Evolutionary conservation across 2,888 invertebrate genomes (phyloP).

Genomic region (Yponomeuta malinellus): DNA sequence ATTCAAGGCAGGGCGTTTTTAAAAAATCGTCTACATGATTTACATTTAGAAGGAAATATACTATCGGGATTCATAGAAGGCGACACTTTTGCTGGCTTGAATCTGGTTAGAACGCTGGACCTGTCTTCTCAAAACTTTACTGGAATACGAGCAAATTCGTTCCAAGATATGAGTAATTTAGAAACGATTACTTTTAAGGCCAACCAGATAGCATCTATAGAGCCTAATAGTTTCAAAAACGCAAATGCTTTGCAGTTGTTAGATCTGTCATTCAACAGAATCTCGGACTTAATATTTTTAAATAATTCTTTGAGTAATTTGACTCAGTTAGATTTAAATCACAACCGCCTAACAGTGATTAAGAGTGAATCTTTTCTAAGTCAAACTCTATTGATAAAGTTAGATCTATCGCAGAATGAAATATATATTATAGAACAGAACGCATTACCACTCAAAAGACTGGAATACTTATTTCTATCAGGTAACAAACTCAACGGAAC

Average conservation of each 20-base stretch:
- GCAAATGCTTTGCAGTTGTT: constrained; percentile 32
- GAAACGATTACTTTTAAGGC: constrained; percentile 43
- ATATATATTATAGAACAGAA: constrained; percentile 41
- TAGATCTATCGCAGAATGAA: constrained; percentile 52
- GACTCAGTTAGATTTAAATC: constrained; percentile 41
- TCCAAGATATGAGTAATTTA: constrained; percentile 35
- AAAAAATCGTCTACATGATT: constrained; percentile 34
- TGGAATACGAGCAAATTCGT: constrained; percentile 37
- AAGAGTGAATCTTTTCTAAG: constrained; percentile 34
- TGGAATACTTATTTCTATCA: constrained; percentile 48
- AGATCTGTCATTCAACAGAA: constrained; percentile 49
- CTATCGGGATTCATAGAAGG: constrained; percentile 39
- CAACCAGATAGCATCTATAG: constrained; percentile 41
- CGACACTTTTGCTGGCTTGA: constrained; percentile 44
- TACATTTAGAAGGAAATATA: constrained; percentile 48
- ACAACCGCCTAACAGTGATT: constrained; percentile 41
- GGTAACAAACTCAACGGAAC: constrained; percentile 42
- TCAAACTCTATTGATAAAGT: constrained; percentile 36
- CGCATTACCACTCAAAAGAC: constrained; percentile 44
- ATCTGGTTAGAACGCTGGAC: constrained; percentile 35
- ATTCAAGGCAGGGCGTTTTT: constrained; percentile 46
- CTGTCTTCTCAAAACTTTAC: constrained; percentile 42
- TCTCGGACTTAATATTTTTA: constrained; percentile 41
- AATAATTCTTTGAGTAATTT: constrained; percentile 35
- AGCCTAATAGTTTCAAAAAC: constrained; percentile 38